phyloP scores from a whole-genome alignment of 2,797 vertebrate species.

The Atherinosoma microstoma region DNA sequence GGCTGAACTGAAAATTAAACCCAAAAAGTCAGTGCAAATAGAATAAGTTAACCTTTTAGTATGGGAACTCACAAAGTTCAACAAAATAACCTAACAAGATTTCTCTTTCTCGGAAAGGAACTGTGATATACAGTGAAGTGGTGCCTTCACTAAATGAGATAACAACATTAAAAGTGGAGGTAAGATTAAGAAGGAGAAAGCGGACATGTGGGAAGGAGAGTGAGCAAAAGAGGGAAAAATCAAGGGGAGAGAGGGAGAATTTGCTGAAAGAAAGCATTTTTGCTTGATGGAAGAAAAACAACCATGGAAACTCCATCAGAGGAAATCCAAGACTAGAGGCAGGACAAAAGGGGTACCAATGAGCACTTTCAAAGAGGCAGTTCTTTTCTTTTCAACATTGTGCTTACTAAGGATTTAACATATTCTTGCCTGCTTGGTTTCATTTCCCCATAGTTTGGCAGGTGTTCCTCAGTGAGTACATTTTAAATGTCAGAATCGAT shows the following conservation, averaged over 20 bases:
- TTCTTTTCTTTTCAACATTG: slow-evolving; percentile 84
- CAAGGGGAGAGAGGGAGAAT: slow-evolving; percentile 66
- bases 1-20: slow-evolving; percentile 15
- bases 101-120: slow-evolving; percentile 79
- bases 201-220: slow-evolving; percentile 64
- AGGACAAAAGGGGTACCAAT: slow-evolving; percentile 92
- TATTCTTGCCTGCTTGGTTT: slow-evolving; percentile 61
- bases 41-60: slow-evolving; percentile 69
- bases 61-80: slow-evolving; percentile 59
- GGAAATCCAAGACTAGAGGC: slow-evolving; percentile 91
- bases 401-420: slow-evolving; percentile 69
- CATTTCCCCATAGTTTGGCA: neutral
- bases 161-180: slow-evolving; percentile 45
- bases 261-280: slow-evolving; percentile 88
- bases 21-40: slow-evolving; percentile 25
- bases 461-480: slow-evolving; percentile 17
- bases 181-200: slow-evolving; percentile 67
- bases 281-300: slow-evolving; percentile 92
- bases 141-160: slow-evolving; percentile 77
- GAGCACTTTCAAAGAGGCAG: slow-evolving; percentile 84
- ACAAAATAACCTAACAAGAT: slow-evolving; percentile 81
- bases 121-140: slow-evolving; percentile 80
- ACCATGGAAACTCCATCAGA: slow-evolving; percentile 95
- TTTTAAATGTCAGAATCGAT: slow-evolving; percentile 32
- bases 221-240: slow-evolving; percentile 60